These are phyloP conservation scores for Channa argus DNA, from an alignment of 2,113 vertebrate species.

Conservation along the genomic window DNA sequence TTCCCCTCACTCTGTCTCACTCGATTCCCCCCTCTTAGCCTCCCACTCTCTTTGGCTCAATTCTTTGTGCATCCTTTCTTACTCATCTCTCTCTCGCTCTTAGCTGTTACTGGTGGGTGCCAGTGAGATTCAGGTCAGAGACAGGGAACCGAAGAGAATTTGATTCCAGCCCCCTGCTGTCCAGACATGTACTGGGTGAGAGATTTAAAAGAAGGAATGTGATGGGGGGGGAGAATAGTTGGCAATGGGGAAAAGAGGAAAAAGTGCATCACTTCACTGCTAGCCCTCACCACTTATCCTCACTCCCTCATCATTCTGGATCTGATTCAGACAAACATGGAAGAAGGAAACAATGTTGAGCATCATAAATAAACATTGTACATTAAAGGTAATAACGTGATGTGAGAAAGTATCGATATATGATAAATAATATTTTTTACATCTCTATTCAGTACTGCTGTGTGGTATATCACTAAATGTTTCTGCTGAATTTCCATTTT, in stretches of 20 bases:
- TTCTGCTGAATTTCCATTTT: too few species aligned
- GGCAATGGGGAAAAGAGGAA: conserved; percentile 37
- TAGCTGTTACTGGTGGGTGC: conserved; percentile 61
- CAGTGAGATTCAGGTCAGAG: conserved; percentile 80
- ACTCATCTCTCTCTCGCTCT: conserved; percentile 5
- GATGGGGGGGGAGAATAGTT: conserved; percentile 27
- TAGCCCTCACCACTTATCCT: conserved; percentile 30
- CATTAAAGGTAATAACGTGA: conserved; percentile 43
- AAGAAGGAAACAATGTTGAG: conserved; percentile 25
- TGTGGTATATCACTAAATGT: too few species aligned
- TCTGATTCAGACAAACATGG: conserved; percentile 49
- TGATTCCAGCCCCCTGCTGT: conserved; percentile 76
- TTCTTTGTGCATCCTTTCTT: conserved; percentile 23
- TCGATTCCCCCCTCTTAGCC: conserved; percentile 24
- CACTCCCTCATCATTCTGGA: conserved; percentile 38
- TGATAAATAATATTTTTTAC: not conserved
- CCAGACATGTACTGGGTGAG: conserved; percentile 77
- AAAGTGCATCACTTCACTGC: conserved; percentile 48
- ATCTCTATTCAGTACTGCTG: too few species aligned
- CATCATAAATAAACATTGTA: conserved; percentile 52
- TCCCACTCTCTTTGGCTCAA: conserved; percentile 25
- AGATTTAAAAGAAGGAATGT: conserved; percentile 67
- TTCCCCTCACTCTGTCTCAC: conserved; percentile 34
- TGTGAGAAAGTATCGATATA: conserved; percentile 23
- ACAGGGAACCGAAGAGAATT: conserved; percentile 76